Base-by-base conservation (phyloP, 92 coral and sea anemone genomes). In the Bergia puertoricense region DNA sequence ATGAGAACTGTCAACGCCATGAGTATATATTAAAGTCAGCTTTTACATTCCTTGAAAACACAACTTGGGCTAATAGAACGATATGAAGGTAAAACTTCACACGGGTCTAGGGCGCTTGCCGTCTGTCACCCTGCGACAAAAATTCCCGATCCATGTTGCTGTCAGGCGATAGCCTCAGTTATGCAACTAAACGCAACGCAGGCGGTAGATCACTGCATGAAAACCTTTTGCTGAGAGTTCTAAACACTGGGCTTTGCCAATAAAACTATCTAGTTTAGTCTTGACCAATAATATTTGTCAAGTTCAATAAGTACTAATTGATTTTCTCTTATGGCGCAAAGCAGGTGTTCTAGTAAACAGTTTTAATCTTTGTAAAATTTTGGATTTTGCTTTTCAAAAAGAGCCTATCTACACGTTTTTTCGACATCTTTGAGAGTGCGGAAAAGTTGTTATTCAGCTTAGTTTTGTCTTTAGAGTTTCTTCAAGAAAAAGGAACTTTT, bases 341-440 rank as follows among this genome's bases (percentile, higher is more conserved):
- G 87, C 87, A 84, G 87, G 87, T 84, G 87, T 84, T 84, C 78
- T 36, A 3, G 79, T 45, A 71, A 84, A 84, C 87, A 84, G 18
- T 36, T 38, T 8, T 46, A 46, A 14, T 73, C 87, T 23, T 84
- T 72, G 9, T 68, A 36, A 84, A 84, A 71, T 45, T 71, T 71
- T 71, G 78, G 67, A 71, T 84, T 84, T 84, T 8, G 43, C 44
- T 71, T 73, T 84, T 72, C 8, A 68, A 84, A 30, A 71, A 72
- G 56, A 84, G 54, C 56, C 79, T 48, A 30, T 46, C 2, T 4
- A 8, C 9, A 84, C 23, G 3, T 72, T 50, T 30, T 30, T 3
- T 30, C 79, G 54, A 5, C 42, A 72, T 2, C 7, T 23, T 13
- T 30, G 41, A 15, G 36, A 69, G 54, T 14, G 43, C 6, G 16